Conservation (phyloP, 1,140 invertebrate genomes). For the Cydia fagiglandana region DNA sequence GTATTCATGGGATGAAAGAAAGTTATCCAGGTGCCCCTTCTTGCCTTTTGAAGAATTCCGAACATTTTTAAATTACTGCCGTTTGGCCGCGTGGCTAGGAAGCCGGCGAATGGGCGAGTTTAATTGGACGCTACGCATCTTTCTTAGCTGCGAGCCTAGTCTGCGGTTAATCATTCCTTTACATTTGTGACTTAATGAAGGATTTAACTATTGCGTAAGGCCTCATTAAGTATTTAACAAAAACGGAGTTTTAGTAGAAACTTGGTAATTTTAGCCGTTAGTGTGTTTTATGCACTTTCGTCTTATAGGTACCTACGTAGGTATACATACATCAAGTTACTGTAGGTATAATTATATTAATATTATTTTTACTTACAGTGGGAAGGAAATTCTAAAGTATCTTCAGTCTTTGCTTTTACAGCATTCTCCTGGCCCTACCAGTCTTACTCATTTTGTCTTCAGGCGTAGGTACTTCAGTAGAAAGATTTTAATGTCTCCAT, state of each 20-base stretch:
- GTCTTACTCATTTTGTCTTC: conserved; percentile 60
- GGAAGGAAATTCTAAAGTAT: neutral
- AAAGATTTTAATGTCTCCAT: conserved; percentile 69
- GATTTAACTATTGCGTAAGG: neutral
- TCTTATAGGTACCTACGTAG: too few species aligned
- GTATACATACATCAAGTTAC: too few species aligned
- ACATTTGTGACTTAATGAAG: neutral
- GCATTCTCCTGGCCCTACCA: conserved; percentile 37
- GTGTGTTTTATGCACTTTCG: too few species aligned
- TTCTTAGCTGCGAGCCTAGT: neutral
- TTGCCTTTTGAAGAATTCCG: conserved; percentile 57
- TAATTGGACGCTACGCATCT: conserved; percentile 14
- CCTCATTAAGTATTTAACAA: neutral
- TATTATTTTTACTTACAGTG: too few species aligned
- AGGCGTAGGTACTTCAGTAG: conserved; percentile 61
- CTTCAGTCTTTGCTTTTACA: neutral
- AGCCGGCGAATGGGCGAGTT: conserved; percentile 31
- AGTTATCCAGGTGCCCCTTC: conserved; percentile 59
- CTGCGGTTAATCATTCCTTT: neutral
- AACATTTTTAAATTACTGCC: conserved; percentile 65
- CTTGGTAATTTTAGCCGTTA: too few species aligned
- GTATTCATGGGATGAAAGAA: conserved; percentile 65
- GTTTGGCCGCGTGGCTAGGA: conserved; percentile 39
- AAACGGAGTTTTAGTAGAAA: too few species aligned
- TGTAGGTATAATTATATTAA: neutral